Base-by-base conservation (phyloP, 2,888 invertebrate genomes). In the Trichopria drosophilae region DNA sequence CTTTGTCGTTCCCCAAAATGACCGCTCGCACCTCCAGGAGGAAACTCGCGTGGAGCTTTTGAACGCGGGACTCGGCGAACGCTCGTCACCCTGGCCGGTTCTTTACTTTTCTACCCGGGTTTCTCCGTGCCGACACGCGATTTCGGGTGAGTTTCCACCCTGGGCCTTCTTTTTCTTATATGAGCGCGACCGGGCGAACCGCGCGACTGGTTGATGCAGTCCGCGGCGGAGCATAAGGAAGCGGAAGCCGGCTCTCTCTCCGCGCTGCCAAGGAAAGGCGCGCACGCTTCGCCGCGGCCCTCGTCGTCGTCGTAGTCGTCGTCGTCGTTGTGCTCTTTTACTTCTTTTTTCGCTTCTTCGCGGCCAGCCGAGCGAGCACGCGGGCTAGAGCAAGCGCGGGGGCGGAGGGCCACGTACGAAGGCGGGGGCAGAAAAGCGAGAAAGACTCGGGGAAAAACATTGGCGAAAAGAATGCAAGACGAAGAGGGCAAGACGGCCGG, bases 201-300 rank as follows among this genome's bases (percentile, higher is more conserved):
- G 73, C 73, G 73, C 73, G 73, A 74, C 74, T 73, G 74, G 68
- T 69, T 68, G 72, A 72, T 74, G 74, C 74, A 73, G 71, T 74
- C 67, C 71, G 71, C 68, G 72, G 65, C 69, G 68, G 69, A 68
- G 72, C 72, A 73, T 73, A 74, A 74, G 74, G 74, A 75, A 75
- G 73, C 73, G 74, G 74, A 75, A 75, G 73, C 73, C 70, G 71
- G 63, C 66, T 64, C 66, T 66, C 65, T 66, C 66, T 64, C 66
- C 61, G 57, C 61, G 55, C 61, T 56, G 65, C 68, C 68, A 69
- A 71, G 72, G 72, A 73, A 72, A 72, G 70, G 65, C 73, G 73
- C 73, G 73, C 73, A 71, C 72, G 72, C 72, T 72, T 72, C 71
- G 71, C 69, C 68, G 66, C 69, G 63, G 66, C 66, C 66, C 65